Base-by-base conservation (phyloP, 2,888 invertebrate genomes). In the Apotomis betuletana region DNA sequence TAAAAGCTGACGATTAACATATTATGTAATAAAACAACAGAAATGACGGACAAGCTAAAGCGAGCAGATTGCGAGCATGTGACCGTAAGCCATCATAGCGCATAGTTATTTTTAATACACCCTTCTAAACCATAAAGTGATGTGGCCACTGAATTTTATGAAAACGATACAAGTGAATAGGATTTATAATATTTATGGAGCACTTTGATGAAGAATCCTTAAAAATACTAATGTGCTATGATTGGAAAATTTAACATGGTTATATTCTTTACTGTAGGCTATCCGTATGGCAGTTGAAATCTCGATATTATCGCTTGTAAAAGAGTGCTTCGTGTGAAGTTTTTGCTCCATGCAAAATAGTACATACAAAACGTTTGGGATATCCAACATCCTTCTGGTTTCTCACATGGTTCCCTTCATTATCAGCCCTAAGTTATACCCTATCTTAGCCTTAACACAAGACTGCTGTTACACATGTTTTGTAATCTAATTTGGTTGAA, bases 261-360 rank as follows among this genome's bases (percentile, higher is more conserved):
- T 13, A 27, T 58, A 41, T 60, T 64, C 6, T 63, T 62, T 55
- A 67, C 38, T 68, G 10, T 67, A 73, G 77, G 78, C 78, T 79
- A 79, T 85, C 87, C 89, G 89, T 90, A 88, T 88, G 90, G 89
- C 85, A 84, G 87, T 79, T 76, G 74, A 74, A 73, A 74, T 59
- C 74, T 75, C 75, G 71, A 70, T 74, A 77, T 77, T 57, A 75
- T 79, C 64, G 65, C 70, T 70, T 78, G 74, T 68, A 60, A 60
- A 77, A 81, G 74, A 81, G 83, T 87, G 83, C 82, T 81, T 80
- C 81, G 79, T 81, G 82, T 82, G 75, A 74, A 77, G 76, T 90
- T 91, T 92, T 92, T 93, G 95, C 96, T 94, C 95, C 96, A 96
- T 96, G 96, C 96, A 96, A 96, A 96, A 96, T 96, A 95, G 95